Percentiles rank a stretch among this genome's conserved stretches.
Evolutionary conservation across 2,888 invertebrate genomes (phyloP).

Genomic region (Agelastica alni): DNA sequence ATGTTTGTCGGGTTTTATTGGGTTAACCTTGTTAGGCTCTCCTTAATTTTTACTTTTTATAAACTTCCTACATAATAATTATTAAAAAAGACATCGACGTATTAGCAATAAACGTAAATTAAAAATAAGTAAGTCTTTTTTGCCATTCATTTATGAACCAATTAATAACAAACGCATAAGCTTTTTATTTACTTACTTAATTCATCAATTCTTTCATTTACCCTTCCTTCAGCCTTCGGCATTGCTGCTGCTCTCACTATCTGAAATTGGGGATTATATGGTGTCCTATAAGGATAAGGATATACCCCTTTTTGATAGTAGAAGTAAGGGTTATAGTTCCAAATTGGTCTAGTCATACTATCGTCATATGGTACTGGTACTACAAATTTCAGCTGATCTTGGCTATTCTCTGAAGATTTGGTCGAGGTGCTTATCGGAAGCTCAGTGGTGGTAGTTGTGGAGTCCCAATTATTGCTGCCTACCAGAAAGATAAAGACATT

Average conservation of each 20-base stretch:
- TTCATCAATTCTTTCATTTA: slow-evolving; percentile 7
- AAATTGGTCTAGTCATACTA: slow-evolving; percentile 11
- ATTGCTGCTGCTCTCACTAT: slow-evolving; percentile 49
- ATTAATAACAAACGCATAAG: too few species aligned
- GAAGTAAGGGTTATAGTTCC: slow-evolving; percentile 44
- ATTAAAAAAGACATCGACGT: too few species aligned
- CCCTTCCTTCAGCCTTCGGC: slow-evolving; percentile 35
- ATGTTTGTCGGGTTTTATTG: too few species aligned
- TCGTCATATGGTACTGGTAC: slow-evolving; percentile 49
- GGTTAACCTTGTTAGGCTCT: too few species aligned
- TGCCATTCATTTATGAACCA: too few species aligned
- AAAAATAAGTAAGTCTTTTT: too few species aligned
- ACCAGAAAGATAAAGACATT: too few species aligned
- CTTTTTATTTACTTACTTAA: slow-evolving; percentile 13
- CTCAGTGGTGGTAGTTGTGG: slow-evolving; percentile 37
- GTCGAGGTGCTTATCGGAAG: slow-evolving; percentile 35
- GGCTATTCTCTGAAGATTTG: slow-evolving; percentile 27
- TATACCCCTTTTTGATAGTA: slow-evolving; percentile 50
- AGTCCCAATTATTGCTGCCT: slow-evolving; percentile 24
- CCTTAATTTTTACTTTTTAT: too few species aligned
- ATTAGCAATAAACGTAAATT: too few species aligned
- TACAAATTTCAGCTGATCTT: slow-evolving; percentile 49
- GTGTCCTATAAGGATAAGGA: slow-evolving; percentile 49
- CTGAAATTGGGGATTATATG: slow-evolving; percentile 51
- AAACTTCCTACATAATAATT: too few species aligned